Percentiles rank a stretch among this genome's conserved stretches.
phyloP scores from a whole-genome alignment of 37 sponge, comb jelly and placozoan species.

The Corticium candelabrum region DNA sequence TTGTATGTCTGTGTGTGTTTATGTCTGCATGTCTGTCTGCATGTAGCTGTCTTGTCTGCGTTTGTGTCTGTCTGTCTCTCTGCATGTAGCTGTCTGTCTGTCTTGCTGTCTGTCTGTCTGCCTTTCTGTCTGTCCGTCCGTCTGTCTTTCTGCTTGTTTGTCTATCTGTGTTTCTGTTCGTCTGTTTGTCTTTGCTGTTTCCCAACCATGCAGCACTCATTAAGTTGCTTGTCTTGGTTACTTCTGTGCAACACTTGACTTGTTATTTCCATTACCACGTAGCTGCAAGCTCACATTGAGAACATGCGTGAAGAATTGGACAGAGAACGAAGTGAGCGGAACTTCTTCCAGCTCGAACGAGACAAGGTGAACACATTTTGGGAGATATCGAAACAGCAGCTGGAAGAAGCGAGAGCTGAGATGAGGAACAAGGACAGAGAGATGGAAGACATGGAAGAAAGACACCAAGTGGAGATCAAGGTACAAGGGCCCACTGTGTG shows the following conservation, averaged over 20 bases:
- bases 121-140: too few species aligned
- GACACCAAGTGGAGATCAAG: constrained; percentile 98
- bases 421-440: constrained; percentile 86
- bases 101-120: too few species aligned
- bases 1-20: too few species aligned
- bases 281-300: constrained; percentile 80
- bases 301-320: constrained; percentile 86
- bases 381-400: constrained; percentile 92
- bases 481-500: constrained; percentile 20
- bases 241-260: neutral
- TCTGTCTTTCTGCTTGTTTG: neutral
- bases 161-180: too few species aligned
- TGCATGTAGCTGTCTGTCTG: too few species aligned
- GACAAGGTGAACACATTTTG: constrained; percentile 96
- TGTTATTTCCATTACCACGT: constrained; percentile 7
- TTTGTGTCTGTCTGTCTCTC: too few species aligned
- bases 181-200: too few species aligned
- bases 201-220: too few species aligned
- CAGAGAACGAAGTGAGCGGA: constrained; percentile 89
- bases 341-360: constrained; percentile 94
- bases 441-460: constrained; percentile 87
- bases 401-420: constrained; percentile 71
- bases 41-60: too few species aligned
- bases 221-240: neutral
- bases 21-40: too few species aligned